Base-by-base conservation (phyloP, 2,888 invertebrate genomes). In the Andrena hattorfiana region DNA sequence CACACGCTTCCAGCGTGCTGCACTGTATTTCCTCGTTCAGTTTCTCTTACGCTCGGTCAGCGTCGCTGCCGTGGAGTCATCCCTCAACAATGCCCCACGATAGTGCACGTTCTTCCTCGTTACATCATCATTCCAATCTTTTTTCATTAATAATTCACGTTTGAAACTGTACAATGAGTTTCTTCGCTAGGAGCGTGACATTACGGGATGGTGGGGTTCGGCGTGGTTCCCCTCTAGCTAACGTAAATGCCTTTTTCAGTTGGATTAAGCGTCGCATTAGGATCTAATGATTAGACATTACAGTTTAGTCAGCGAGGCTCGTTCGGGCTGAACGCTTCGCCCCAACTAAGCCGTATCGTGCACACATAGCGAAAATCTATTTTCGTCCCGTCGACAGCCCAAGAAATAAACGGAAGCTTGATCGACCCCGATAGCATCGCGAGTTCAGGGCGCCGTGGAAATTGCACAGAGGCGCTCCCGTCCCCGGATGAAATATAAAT, bases 21-120 rank as follows among this genome's bases (percentile, higher is more conserved):
- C 63, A 67, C 73, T 88, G 63, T 85, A 74, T 85, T 75, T 83
- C 75, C 83, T 87, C 83, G 79, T 86, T 67, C 73, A 77, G 67
- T 73, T 75, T 80, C 78, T 80, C 77, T 76, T 78, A 60, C 63
- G 71, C 71, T 28, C 51, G 71, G 51, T 70, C 35, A 42, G 56
- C 23, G 66, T 66, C 49, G 35, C 16, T 73, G 62, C 32, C 76
- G 32, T 10, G 26, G 49, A 63, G 71, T 63, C 42, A 48, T 48
- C 68, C 20, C 4, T 69, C 76, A 72, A 69, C 30, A 4, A 56
- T 42, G 28, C 62, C 42, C 20, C 32, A 1, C 23, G 32, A 66
- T 66, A 28, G 16, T 20, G 10, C 28, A 3, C 49, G 10, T 30
- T 66, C 23, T 13, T n/a, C 8, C 10, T 48, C 32, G 13, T 6